phyloP scores from a whole-genome alignment of 2,888 invertebrate genomes.

The Andrena chrysosceles region DNA sequence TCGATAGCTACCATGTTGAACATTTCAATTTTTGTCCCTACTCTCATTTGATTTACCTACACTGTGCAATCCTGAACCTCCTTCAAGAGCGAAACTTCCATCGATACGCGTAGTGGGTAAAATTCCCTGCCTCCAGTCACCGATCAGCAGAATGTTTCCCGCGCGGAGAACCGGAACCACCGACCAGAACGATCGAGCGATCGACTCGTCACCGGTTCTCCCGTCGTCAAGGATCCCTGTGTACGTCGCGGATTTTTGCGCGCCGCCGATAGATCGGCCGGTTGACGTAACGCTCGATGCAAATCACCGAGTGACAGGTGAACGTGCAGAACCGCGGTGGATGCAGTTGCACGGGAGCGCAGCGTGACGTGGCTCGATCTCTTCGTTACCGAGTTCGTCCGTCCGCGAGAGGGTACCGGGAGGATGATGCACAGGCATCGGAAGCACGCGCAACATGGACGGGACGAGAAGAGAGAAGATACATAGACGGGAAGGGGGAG shows the following conservation, averaged over 20 bases:
- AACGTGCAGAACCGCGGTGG: conserved; percentile 48
- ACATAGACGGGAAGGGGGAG: neutral
- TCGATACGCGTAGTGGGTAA: too few relatives aligned
- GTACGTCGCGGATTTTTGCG: conserved; percentile 38
- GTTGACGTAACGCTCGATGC: conserved; percentile 67
- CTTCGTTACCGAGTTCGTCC: conserved; percentile 51
- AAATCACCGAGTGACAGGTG: conserved; percentile 67
- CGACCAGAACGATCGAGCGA: neutral
- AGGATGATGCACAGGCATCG: conserved; percentile 47
- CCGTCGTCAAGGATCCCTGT: conserved; percentile 34
- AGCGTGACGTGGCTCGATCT: conserved; percentile 65
- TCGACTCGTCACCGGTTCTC: conserved; percentile 28
- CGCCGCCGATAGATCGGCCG: conserved; percentile 46
- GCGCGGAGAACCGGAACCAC: conserved; percentile 31
- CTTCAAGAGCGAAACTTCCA: too few relatives aligned
- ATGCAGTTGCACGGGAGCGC: conserved; percentile 56
- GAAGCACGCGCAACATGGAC: conserved; percentile 39
- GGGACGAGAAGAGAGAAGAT: conserved; percentile 16
- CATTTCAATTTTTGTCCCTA: neutral
- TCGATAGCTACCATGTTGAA: neutral
- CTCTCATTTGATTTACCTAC: neutral
- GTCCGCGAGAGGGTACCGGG: conserved; percentile 39
- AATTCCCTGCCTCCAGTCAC: conserved; percentile 8
- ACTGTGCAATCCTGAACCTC: too few relatives aligned
- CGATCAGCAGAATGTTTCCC: neutral